Percentiles rank a stretch among this genome's conserved stretches.
These are phyloP conservation scores for Papilio glaucus DNA, from an alignment of 1,140 invertebrate genomes.

Conservation along the genomic window DNA sequence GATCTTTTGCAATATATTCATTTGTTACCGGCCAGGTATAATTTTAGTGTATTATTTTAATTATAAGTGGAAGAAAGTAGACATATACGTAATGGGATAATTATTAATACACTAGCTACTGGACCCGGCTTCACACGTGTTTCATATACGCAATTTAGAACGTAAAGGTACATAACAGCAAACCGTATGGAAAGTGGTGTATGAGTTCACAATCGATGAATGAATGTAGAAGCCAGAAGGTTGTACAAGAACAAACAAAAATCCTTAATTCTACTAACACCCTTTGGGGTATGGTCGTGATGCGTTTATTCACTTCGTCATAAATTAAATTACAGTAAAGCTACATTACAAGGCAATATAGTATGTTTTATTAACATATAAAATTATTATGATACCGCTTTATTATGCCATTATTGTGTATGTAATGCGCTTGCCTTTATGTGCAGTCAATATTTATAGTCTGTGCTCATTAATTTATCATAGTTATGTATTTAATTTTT, in stretches of 20 bases:
- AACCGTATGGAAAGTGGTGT: too few relatives aligned
- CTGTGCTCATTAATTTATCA: conserved; percentile 10
- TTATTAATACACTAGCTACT: too few relatives aligned
- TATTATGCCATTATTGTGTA: conserved; percentile 32
- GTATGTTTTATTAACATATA: conserved; percentile 40
- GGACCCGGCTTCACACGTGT: too few relatives aligned
- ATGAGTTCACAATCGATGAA: too few relatives aligned
- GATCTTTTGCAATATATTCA: not conserved
- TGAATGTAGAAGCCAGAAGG: too few relatives aligned
- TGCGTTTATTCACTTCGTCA: not conserved
- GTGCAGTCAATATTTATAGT: conserved; percentile 22
- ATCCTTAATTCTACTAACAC: not conserved
- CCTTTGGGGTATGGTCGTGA: not conserved
- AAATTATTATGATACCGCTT: conserved; percentile 26
- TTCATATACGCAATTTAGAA: too few relatives aligned
- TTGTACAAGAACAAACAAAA: too few relatives aligned
- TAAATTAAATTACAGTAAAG: conserved; percentile 32
- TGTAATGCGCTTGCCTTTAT: conserved; percentile 7
- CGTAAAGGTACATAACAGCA: too few relatives aligned
- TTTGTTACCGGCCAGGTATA: not conserved
- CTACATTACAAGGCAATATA: conserved; percentile 38
- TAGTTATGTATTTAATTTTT: conserved; percentile 33
- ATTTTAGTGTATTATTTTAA: not conserved
- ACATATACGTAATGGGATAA: too few relatives aligned
- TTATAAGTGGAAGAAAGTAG: too few relatives aligned